Conservation (phyloP, 2,113 vertebrate genomes). For the Emydocephalus ijimae region DNA sequence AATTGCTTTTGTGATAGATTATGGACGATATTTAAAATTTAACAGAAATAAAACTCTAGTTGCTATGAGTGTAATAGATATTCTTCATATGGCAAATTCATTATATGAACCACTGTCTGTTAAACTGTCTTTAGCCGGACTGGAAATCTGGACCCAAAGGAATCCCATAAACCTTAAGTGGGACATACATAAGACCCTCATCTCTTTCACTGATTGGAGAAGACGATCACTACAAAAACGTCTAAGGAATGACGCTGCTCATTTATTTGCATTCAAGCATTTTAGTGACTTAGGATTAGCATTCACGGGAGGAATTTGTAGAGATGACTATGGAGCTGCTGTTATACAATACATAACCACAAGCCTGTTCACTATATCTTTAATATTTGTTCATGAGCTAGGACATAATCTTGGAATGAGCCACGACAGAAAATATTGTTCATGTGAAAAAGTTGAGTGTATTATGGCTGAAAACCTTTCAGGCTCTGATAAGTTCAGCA, state of each 20-base stretch:
- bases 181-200: neutral
- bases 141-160: conserved; percentile 61
- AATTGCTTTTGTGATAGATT: neutral
- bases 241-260: conserved; percentile 38
- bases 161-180: conserved; percentile 24
- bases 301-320: conserved; percentile 7
- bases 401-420: conserved; percentile 60
- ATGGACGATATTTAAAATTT: conserved; percentile 28
- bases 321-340: rapidly evolving
- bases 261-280: conserved; percentile 6
- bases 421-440: conserved; percentile 25
- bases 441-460: neutral
- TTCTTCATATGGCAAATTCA: conserved; percentile 7
- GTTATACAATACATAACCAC: conserved; percentile 16
- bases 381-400: conserved; percentile 56
- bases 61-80: neutral
- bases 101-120: neutral
- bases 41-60: conserved; percentile 25
- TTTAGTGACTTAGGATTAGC: conserved; percentile 29
- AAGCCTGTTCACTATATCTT: conserved; percentile 7
- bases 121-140: neutral
- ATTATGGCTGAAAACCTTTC: rapidly evolving
- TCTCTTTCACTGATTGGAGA: conserved; percentile 37
- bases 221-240: neutral
- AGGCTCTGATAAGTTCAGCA: neutral